Percentiles rank a stretch among this genome's conserved stretches.
These are phyloP conservation scores for Acronicta aceris DNA, from an alignment of 2,888 invertebrate genomes.

Conservation along the genomic window DNA sequence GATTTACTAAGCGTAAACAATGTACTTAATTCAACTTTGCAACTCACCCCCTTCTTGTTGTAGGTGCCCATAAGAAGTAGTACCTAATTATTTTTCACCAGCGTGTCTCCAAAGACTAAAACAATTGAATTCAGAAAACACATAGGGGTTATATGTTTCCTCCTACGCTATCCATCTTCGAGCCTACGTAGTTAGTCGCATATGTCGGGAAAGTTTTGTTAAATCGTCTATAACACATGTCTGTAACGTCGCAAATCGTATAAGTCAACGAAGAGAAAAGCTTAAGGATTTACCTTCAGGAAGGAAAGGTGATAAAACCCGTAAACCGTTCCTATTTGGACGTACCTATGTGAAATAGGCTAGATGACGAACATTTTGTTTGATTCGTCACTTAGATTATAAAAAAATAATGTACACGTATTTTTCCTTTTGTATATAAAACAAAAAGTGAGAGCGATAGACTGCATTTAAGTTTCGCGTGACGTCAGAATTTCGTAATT, in stretches of 20 bases:
- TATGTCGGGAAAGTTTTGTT: slow-evolving; percentile 21
- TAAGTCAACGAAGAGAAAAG: slow-evolving; percentile 32
- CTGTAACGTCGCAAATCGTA: slow-evolving; percentile 23
- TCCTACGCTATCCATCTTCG: not conserved
- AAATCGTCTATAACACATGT: slow-evolving; percentile 39
- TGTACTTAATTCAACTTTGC: too few relatives aligned
- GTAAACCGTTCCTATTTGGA: slow-evolving; percentile 6
- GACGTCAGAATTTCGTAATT: too few relatives aligned
- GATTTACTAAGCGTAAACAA: too few relatives aligned
- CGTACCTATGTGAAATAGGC: not conserved
- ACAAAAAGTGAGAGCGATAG: too few relatives aligned
- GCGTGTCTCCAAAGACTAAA: not conserved
- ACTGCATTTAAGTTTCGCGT: too few relatives aligned
- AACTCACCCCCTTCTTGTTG: too few relatives aligned
- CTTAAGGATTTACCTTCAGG: slow-evolving; percentile 30
- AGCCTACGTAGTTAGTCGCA: slow-evolving; percentile 2
- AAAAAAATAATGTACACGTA: too few relatives aligned
- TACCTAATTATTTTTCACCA: too few relatives aligned
- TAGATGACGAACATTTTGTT: too few relatives aligned
- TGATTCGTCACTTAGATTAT: too few relatives aligned
- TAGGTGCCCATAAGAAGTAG: too few relatives aligned
- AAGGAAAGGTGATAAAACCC: not conserved
- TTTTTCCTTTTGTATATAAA: too few relatives aligned
- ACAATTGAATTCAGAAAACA: not conserved
- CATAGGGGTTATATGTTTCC: not conserved